These are phyloP conservation scores for Gymnothorax reevesii DNA, from an alignment of 2,797 vertebrate genomes.

Conservation along the genomic window DNA sequence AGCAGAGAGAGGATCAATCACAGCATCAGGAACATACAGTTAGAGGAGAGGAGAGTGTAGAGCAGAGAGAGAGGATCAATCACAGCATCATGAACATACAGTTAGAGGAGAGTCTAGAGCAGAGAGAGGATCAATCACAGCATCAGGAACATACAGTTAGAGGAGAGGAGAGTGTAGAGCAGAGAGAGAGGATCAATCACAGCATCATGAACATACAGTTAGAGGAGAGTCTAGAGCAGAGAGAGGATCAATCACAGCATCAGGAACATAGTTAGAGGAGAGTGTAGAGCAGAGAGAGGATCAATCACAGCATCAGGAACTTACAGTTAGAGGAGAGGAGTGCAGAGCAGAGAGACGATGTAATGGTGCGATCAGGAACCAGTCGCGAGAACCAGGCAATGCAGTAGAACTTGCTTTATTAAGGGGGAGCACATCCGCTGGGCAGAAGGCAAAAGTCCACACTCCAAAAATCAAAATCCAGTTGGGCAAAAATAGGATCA, in stretches of 20 bases:
- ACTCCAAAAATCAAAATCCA: no score
- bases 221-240: no score
- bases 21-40: neutral
- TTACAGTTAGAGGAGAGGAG: neutral
- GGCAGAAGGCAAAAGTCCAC: no score
- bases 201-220: neutral
- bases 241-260: neutral
- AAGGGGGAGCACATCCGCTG: no score
- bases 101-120: neutral
- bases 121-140: neutral
- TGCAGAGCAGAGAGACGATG: no score
- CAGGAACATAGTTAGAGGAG: neutral
- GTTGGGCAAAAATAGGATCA: no score
- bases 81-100: neutral
- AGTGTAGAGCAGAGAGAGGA: neutral
- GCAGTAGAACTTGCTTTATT: no score
- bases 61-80: neutral
- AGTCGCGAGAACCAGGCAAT: no score
- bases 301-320: neutral
- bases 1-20: neutral
- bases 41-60: neutral
- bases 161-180: no score
- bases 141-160: neutral
- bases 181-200: neutral
- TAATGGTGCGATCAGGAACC: no score